phyloP scores from a whole-genome alignment of 1,140 invertebrate species.

The Papilio polytes region DNA sequence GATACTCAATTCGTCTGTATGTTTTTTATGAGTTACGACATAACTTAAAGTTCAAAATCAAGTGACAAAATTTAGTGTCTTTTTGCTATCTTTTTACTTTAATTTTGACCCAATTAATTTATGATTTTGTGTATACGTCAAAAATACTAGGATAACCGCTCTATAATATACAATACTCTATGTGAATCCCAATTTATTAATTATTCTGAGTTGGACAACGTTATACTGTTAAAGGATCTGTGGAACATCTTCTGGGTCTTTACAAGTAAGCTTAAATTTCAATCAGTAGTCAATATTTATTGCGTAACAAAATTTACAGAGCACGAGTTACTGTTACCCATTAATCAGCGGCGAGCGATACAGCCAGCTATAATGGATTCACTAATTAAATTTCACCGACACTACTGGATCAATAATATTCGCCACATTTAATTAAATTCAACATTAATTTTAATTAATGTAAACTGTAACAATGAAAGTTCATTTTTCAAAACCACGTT shows the following conservation, averaged over 20 bases:
- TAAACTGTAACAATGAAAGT: neutral
- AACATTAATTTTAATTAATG: neutral
- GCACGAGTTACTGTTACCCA: constrained; percentile 17
- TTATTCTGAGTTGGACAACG: too few relatives aligned
- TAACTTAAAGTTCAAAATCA: too few relatives aligned
- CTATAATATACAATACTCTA: too few relatives aligned
- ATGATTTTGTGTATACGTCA: too few relatives aligned
- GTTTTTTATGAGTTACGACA: too few relatives aligned
- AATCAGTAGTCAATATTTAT: constrained; percentile 9
- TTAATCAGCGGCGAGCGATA: constrained; percentile 8
- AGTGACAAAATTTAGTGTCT: too few relatives aligned
- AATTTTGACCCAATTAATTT: too few relatives aligned
- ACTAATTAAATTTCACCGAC: constrained; percentile 9
- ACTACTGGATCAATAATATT: neutral
- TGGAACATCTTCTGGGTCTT: neutral
- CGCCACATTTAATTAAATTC: neutral
- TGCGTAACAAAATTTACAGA: neutral
- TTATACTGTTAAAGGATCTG: neutral
- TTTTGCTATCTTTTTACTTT: too few relatives aligned
- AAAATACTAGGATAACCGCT: too few relatives aligned
- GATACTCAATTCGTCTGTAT: too few relatives aligned
- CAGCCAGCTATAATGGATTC: neutral
- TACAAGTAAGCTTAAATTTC: neutral
- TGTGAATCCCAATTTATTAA: too few relatives aligned
- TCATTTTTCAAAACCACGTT: too few relatives aligned